These are phyloP conservation scores for Champsocephalus gunnari DNA, from an alignment of 2,797 vertebrate genomes.

Conservation along the genomic window DNA sequence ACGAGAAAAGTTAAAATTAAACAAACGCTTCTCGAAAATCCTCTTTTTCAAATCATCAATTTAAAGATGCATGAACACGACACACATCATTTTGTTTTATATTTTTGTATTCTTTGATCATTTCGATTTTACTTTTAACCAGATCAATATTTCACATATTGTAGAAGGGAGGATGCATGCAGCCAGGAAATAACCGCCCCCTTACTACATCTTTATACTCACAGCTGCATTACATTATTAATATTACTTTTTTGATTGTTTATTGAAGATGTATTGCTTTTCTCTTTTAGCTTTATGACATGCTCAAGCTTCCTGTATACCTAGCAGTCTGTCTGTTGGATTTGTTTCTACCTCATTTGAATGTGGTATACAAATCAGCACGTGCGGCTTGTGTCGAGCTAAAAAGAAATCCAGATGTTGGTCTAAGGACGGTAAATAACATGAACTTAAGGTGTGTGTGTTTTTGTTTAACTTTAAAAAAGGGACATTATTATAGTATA, in stretches of 20 bases:
- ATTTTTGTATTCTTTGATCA: background rate
- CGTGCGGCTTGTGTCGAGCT: background rate
- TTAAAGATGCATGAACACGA: background rate
- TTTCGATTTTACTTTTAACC: background rate
- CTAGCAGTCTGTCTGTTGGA: background rate
- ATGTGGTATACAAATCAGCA: conserved; percentile 18
- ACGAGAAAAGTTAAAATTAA: conserved; percentile 16
- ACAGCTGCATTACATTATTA: background rate
- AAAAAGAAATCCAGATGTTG: background rate
- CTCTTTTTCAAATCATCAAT: background rate
- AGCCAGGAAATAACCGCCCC: background rate
- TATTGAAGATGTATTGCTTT: background rate
- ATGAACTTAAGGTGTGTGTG: background rate
- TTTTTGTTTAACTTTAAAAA: background rate
- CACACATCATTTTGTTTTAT: background rate
- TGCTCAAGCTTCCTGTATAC: background rate
- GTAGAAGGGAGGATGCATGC: background rate
- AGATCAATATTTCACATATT: background rate
- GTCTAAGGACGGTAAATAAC: background rate
- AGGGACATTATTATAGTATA: no score
- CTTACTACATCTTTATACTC: background rate
- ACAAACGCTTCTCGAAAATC: background rate
- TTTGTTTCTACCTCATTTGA: conserved; percentile 26
- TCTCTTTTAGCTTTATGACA: background rate
- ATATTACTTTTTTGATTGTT: background rate